Conservation (phyloP, 2,113 vertebrate genomes). For the Baryphthengus martii region DNA sequence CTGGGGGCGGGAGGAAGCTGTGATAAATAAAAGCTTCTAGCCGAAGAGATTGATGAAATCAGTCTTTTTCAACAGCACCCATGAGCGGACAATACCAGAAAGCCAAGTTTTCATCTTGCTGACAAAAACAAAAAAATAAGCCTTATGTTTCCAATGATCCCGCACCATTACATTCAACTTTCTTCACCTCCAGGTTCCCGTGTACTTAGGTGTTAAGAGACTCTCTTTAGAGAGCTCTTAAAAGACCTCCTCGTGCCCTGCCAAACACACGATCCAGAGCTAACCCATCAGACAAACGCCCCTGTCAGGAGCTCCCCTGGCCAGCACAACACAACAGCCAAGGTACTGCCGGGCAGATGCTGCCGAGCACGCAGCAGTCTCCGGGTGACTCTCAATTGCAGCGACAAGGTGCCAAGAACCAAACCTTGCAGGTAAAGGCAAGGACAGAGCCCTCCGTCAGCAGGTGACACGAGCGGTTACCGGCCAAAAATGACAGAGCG, state of each 20-base stretch:
- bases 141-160: rapidly evolving
- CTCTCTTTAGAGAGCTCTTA: not conserved
- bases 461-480: not conserved
- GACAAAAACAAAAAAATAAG: not conserved
- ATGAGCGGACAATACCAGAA: not conserved
- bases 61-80: not conserved
- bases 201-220: rapidly evolving
- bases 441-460: not conserved
- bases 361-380: not conserved
- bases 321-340: rapidly evolving
- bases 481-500: not conserved
- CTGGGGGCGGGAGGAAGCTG: not conserved
- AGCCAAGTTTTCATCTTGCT: not conserved
- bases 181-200: not conserved
- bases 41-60: not conserved
- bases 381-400: rapidly evolving
- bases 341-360: rapidly evolving
- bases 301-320: rapidly evolving
- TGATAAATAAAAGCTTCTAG: not conserved
- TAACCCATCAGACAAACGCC: not conserved
- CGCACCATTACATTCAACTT: not conserved
- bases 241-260: not conserved
- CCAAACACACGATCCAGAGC: not conserved
- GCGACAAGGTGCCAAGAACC: rapidly evolving
- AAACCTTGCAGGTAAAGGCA: not conserved